Base-by-base conservation (phyloP, 2,888 invertebrate species). In the Dryomyza anilis region DNA sequence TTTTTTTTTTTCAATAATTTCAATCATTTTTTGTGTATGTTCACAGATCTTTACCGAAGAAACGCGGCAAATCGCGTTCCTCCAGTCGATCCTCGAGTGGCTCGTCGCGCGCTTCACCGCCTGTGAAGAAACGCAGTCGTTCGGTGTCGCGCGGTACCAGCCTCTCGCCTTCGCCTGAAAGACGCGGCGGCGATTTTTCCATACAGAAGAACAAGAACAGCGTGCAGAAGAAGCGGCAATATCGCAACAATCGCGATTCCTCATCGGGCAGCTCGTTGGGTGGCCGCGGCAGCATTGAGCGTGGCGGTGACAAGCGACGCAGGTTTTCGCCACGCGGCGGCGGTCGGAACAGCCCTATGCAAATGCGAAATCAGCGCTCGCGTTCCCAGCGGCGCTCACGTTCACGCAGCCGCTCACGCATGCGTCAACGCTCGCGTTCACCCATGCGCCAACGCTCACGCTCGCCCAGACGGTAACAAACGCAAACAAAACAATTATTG, bases 171-270 rank as follows among this genome's bases (percentile, higher is more conserved):
- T 83, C 83, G 5, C 80, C 81, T 10, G 77, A 78, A 43, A 78
- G 79, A 59, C 85, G 84, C 43, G 86, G 87, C 69, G 86, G 84
- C 66, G 88, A 89, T 73, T 90, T 91, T 78, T 90, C 90, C 79
- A 89, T 91, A 70, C 85, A 89, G 75, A 86, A 93, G 85, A 91
- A 94, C 84, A 89, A 91, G 83, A 87, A 93, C 83, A 86, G 94
- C 82, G 88, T 92, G 12, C 94, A 95, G 80, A 93, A 93, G 80
- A 95, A 95, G 78, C 88, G 95, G 10, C 94, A 95, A 71, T 95
- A 95, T 79, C 87, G 94, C 14, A 93, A 92, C 63, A 94, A 94
- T 78, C 90, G 92, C 66, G 93, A 93, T 76, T 93, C 92, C 3
- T 93, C 92, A 3, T 91, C 90, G 2, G 89, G 87, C 27, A 81